Evolutionary conservation across 2,113 vertebrate genomes (phyloP).

Genomic region (Chionis minor): DNA sequence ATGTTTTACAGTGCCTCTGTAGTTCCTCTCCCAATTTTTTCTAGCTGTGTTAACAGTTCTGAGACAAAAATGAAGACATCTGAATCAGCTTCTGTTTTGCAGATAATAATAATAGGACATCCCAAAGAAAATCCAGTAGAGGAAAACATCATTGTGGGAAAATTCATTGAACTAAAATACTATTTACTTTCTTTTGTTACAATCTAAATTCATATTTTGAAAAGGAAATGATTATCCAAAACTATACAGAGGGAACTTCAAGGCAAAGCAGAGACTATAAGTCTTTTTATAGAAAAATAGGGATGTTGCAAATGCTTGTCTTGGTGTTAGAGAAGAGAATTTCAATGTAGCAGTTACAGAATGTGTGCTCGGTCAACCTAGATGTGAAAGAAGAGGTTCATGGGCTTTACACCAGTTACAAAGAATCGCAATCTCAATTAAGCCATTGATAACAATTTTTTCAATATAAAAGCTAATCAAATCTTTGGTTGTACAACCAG

Average conservation of each 20-base stretch:
- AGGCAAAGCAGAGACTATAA: background rate
- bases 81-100: background rate
- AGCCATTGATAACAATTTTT: background rate
- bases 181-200: background rate
- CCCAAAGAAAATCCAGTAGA: background rate
- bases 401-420: background rate
- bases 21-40: background rate
- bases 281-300: background rate
- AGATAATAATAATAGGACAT: background rate
- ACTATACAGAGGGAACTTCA: background rate
- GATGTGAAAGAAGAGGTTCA: background rate
- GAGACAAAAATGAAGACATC: background rate
- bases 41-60: background rate
- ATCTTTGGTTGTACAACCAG: background rate
- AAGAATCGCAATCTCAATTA: background rate
- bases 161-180: background rate
- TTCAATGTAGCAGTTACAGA: background rate
- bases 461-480: background rate
- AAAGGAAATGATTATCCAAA: background rate
- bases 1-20: background rate
- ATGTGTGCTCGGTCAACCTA: background rate
- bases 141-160: background rate
- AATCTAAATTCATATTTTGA: background rate
- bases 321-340: background rate
- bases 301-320: background rate